These are phyloP conservation scores for Physocephala rufipes DNA, from an alignment of 2,888 invertebrate species.

Conservation along the genomic window DNA sequence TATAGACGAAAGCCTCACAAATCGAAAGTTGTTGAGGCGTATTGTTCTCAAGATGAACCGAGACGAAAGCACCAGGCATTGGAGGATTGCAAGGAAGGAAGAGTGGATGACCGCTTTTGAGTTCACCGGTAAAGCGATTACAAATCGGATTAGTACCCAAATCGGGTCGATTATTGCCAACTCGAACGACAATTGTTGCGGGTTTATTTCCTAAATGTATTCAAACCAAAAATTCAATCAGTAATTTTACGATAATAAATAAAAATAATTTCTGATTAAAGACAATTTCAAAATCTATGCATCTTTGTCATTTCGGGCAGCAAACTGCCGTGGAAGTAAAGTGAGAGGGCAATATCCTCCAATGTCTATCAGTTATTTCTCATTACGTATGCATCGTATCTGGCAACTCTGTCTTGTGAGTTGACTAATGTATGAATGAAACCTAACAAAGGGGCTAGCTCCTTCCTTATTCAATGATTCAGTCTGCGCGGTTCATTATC, in stretches of 20 bases:
- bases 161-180: slow-evolving; percentile 92
- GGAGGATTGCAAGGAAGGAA: slow-evolving; percentile 94
- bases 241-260: neutral
- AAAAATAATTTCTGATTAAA: too few relatives aligned
- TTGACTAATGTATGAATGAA: neutral
- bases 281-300: too few relatives aligned
- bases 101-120: slow-evolving; percentile 89
- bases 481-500: neutral
- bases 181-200: slow-evolving; percentile 87
- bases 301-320: too few relatives aligned
- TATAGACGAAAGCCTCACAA: slow-evolving; percentile 94
- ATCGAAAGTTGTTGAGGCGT: slow-evolving; percentile 82
- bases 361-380: too few relatives aligned
- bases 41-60: slow-evolving; percentile 85
- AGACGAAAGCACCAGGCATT: slow-evolving; percentile 94
- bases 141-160: slow-evolving; percentile 91
- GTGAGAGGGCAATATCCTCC: too few relatives aligned
- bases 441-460: slow-evolving; percentile 20
- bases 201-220: slow-evolving; percentile 76
- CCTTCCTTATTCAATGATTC: neutral
- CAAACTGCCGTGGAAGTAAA: too few relatives aligned
- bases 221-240: neutral
- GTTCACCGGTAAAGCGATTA: slow-evolving; percentile 85
- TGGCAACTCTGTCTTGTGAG: slow-evolving; percentile 24
- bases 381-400: neutral